phyloP scores from a whole-genome alignment of 2,113 vertebrate species.

The Zosterops hypoxanthus region DNA sequence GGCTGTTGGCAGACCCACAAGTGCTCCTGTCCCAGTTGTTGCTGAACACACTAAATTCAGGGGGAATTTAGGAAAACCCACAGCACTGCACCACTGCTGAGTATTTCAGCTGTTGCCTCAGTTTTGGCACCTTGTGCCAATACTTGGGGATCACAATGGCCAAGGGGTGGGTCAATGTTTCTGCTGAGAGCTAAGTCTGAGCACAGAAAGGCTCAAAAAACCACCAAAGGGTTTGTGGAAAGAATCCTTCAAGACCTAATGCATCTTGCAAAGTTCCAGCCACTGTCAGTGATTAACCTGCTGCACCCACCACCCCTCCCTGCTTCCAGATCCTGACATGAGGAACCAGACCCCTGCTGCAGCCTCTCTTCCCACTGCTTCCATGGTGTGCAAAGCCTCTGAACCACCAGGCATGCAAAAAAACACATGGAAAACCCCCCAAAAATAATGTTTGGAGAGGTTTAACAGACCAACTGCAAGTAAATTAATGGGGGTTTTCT shows the following conservation, averaged over 20 bases:
- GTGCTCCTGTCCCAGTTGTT: neutral
- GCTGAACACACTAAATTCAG: neutral
- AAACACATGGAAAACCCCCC: rapidly evolving
- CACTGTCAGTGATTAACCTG: neutral
- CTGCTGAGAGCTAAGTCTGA: neutral
- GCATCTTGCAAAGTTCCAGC: neutral
- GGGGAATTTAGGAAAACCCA: neutral
- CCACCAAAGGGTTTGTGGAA: neutral
- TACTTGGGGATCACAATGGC: rapidly evolving
- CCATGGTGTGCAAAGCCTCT: neutral
- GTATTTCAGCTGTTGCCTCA: neutral
- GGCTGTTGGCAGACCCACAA: neutral
- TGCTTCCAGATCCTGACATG: rapidly evolving
- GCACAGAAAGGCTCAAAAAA: neutral
- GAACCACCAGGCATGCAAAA: neutral
- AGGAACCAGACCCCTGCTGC: neutral
- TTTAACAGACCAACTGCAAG: neutral
- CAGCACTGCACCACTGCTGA: neutral
- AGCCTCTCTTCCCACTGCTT: neutral
- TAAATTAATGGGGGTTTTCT: neutral
- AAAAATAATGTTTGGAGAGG: neutral
- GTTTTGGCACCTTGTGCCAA: neutral
- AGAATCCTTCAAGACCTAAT: neutral
- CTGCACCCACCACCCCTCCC: neutral
- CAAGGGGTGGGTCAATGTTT: neutral